phyloP scores from a whole-genome alignment of 2,797 vertebrate genomes.

The Sebastes steindachneri region DNA sequence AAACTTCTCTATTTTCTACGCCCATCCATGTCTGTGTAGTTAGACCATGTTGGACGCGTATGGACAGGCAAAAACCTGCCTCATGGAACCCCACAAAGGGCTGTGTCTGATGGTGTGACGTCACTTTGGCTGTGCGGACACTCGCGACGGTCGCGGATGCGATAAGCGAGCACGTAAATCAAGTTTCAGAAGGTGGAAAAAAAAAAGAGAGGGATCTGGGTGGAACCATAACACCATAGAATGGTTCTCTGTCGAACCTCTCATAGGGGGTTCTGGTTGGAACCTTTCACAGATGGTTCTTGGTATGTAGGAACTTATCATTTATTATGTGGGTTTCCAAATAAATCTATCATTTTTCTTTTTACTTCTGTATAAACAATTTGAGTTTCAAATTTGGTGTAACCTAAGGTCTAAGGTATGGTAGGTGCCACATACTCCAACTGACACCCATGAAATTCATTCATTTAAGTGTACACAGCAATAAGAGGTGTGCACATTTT shows the following conservation, averaged over 20 bases:
- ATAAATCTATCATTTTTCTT: not conserved
- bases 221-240: not conserved
- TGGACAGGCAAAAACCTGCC: too few relatives aligned
- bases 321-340: not conserved
- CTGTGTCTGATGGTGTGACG: too few relatives aligned
- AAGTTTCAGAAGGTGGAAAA: too few relatives aligned
- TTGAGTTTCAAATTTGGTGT: not conserved
- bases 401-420: not conserved
- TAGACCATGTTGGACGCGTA: too few relatives aligned
- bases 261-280: not conserved
- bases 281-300: not conserved
- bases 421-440: too few relatives aligned
- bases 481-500: slow-evolving; percentile 6
- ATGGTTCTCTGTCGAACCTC: not conserved
- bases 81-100: too few relatives aligned
- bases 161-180: too few relatives aligned
- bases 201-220: not conserved
- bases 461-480: slow-evolving; percentile 26
- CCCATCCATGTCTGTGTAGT: too few relatives aligned
- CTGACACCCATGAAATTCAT: slow-evolving; percentile 16
- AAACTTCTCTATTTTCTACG: too few relatives aligned
- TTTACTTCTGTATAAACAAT: not conserved
- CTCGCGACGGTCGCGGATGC: too few relatives aligned
- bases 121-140: too few relatives aligned
- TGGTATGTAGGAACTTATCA: not conserved